phyloP scores from a whole-genome alignment of 2,888 invertebrate species.

The Xestoiulus laeticollis region DNA sequence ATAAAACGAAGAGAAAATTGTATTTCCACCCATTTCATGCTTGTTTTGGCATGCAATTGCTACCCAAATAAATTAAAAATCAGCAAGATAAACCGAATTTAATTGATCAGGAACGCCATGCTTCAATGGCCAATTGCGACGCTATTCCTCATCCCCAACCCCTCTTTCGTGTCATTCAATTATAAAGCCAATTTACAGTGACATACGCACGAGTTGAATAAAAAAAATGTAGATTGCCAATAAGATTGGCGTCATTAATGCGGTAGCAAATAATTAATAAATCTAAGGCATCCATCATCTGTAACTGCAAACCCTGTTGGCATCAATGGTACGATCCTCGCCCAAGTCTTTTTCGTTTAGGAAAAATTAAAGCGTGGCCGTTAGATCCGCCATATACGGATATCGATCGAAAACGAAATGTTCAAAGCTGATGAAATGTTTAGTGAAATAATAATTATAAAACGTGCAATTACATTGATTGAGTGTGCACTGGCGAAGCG shows the following conservation, averaged over 20 bases:
- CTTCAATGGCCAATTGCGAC: neutral
- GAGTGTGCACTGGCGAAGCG: neutral
- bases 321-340: neutral
- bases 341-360: neutral
- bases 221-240: neutral
- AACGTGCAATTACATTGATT: conserved; percentile 25
- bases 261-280: neutral
- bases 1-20: neutral
- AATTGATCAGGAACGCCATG: neutral
- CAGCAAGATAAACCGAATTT: too few relatives aligned
- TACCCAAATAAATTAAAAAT: neutral
- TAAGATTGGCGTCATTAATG: conserved; percentile 3
- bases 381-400: neutral
- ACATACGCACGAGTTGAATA: neutral
- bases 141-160: neutral
- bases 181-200: neutral
- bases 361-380: conserved; percentile 20
- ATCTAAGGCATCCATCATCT: neutral
- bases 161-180: neutral
- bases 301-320: neutral
- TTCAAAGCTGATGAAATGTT: conserved; percentile 28
- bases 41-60: neutral
- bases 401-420: neutral
- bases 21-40: neutral
- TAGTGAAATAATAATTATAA: conserved; percentile 31